Evolutionary conservation across 2,113 vertebrate species (phyloP), one percentile per base, ranked within the genome.

Genomic region (Synchiropus splendidus): DNA sequence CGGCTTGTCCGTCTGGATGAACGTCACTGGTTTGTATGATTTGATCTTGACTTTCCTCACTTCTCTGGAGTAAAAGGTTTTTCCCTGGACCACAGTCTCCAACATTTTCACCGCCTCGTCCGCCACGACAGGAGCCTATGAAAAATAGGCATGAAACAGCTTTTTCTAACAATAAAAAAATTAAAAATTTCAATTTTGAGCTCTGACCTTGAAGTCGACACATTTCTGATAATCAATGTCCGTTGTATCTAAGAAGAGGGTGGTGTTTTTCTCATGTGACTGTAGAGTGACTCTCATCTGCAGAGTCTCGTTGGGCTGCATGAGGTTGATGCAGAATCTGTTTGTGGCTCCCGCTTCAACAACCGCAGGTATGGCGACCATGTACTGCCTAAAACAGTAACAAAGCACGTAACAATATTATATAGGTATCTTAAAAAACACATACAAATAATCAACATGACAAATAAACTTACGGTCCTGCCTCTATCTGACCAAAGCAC

Each of bases 1-100:
- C 1, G 80, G 77, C 71, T 81, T 83, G 42, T 82, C 79, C 1
- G 78, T 82, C 47, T 81, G 83, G 45, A 81, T 16, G n/a, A 85
- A 78, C 2, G 59, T 67, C 18, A 34, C 11, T 9, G 51, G 50
- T 2, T 30, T 1, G 33, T 68, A 70, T 16, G 5, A 16, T 58
- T 15, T 61, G 40, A 78, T 48, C 62, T 67, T 6, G 33, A 85
- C 75, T 48, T 74, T 84, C 10, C 52, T 61, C 45, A 54, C 41
- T 38, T 81, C 60, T 33, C 10, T 65, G 1, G 76, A 75, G 31
- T 51, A 10, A 65, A 82, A 82, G 0, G 10, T 44, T 10, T 54
- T 0, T 0, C 83, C 83, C 38, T 0, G 42, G 13, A 85, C 59
- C 21, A 74, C 54, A 31, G 83, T 80, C 39, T 51, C 42, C 0